Base-by-base conservation (phyloP, 2,113 vertebrate genomes). In the Micronycteris hirsuta region DNA sequence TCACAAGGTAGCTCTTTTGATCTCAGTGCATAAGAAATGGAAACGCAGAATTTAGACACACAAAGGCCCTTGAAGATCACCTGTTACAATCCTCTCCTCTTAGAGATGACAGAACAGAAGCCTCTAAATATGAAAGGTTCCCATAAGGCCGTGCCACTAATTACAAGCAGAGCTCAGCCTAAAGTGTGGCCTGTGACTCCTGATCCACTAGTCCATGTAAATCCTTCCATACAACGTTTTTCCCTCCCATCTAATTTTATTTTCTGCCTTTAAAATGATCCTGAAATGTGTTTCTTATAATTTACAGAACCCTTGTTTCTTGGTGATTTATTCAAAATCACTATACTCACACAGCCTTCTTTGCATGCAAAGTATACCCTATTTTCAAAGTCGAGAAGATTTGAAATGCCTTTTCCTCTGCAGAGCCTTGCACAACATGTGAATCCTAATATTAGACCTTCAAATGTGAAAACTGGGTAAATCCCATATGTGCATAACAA, bases 401-500 rank as follows among this genome's bases (percentile, higher is more conserved):
- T 33, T 73, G 67, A 94, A 96, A 74, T 36, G 73, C 43, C 83
- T 96, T 94, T 97, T 88, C 68, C 67, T 96, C 86, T 78, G 90
- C 82, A 89, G 93, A 96, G 83, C 38, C 65, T 78, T 56, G 93
- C 93, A 91, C 86, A 88, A 74, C 41, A 13, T 86, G 88, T 96
- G 97, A 97, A 95, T 97, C 95, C 95, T 97, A 97, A 97, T 97
- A 96, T 97, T 97, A 97, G 93, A 97, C 77, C 96, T 97, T 97
- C 95, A 96, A 85, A 95, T 82, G 82, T 6, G 3, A 91, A 93
- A 96, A 91, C 95, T 78, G 56, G 89, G 93, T 96, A 96, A 97
- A 95, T 97, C 96, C 95, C 97, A 91, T 63, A 89, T 94, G 93
- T 94, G 93, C 89, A 95, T 96, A 92, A 86, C 94, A 97, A 97